Evolutionary conservation across 2,888 invertebrate species (phyloP).

Genomic region (Argynnis bischoffii): DNA sequence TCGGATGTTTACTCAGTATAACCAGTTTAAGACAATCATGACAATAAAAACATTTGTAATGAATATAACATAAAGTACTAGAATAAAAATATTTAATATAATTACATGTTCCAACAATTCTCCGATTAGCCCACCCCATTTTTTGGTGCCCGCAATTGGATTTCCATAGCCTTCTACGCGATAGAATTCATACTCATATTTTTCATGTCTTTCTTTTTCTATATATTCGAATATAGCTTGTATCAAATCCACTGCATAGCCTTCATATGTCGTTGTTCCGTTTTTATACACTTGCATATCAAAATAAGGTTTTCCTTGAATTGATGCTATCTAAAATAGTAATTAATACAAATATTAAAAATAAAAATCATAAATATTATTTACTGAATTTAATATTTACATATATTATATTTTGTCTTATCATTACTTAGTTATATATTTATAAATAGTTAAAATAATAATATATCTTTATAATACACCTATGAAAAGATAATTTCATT

Average conservation of each 20-base stretch:
- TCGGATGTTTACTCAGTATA: too few relatives aligned
- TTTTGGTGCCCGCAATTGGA: slow-evolving; percentile 84
- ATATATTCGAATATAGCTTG: slow-evolving; percentile 83
- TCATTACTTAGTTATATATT: slow-evolving; percentile 55
- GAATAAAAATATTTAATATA: slow-evolving; percentile 22
- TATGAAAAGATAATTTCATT: slow-evolving; percentile 64
- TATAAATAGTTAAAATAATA: slow-evolving; percentile 83
- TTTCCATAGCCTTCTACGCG: slow-evolving; percentile 86
- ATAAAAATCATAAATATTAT: not conserved
- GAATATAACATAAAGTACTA: too few relatives aligned
- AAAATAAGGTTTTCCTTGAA: slow-evolving; percentile 61
- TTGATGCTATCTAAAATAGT: slow-evolving; percentile 81
- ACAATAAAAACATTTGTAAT: too few relatives aligned
- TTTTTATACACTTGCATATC: slow-evolving; percentile 46
- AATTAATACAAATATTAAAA: not conserved
- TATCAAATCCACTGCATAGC: slow-evolving; percentile 94
- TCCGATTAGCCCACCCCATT: slow-evolving; percentile 90
- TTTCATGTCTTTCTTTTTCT: slow-evolving; percentile 47
- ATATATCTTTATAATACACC: slow-evolving; percentile 82
- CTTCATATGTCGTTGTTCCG: slow-evolving; percentile 82
- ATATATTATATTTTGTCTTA: slow-evolving; percentile 68
- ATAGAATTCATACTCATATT: slow-evolving; percentile 85
- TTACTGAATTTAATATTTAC: too few relatives aligned
- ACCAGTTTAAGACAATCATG: too few relatives aligned
- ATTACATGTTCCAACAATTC: slow-evolving; percentile 88